Percentiles rank a stretch among this genome's conserved stretches.
phyloP scores from a whole-genome alignment of 92 coral and sea anemone species.

The Pocillopora meandrina region DNA sequence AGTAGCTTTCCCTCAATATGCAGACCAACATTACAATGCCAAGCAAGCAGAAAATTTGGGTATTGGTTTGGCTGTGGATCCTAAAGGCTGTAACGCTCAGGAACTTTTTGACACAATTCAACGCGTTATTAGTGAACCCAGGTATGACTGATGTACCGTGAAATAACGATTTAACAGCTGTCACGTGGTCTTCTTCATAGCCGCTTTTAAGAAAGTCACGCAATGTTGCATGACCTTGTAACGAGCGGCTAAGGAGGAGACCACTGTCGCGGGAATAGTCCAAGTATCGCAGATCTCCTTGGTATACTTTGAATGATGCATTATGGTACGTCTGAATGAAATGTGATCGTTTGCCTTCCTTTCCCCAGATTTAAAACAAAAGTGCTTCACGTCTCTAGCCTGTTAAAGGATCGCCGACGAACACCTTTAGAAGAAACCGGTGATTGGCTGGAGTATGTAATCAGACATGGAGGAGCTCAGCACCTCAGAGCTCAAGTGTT shows the following conservation, averaged over 20 bases:
- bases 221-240: no score
- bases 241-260: no score
- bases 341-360: no score
- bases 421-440: slow-evolving; percentile 39
- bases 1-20: slow-evolving; percentile 45
- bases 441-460: slow-evolving; percentile 54
- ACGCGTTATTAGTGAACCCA: slow-evolving; percentile 42
- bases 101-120: slow-evolving; percentile 24
- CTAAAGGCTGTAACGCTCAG: slow-evolving; percentile 22
- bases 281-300: no score
- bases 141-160: slow-evolving; percentile 3
- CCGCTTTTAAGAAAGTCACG: no score
- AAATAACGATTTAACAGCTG: no score
- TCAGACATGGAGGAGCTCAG: slow-evolving; percentile 48
- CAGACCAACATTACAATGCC: slow-evolving; percentile 49
- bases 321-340: no score
- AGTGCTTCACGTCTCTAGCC: slow-evolving; percentile 21
- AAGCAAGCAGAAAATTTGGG: slow-evolving; percentile 33
- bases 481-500: slow-evolving; percentile 44
- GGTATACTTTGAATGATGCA: no score
- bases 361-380: slow-evolving; percentile 22
- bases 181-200: no score
- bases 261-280: no score
- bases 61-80: slow-evolving; percentile 45
- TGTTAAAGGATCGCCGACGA: slow-evolving; percentile 45